These are phyloP conservation scores for Gnathonemus longibarbis DNA, from an alignment of 2,113 vertebrate species.

Conservation along the genomic window DNA sequence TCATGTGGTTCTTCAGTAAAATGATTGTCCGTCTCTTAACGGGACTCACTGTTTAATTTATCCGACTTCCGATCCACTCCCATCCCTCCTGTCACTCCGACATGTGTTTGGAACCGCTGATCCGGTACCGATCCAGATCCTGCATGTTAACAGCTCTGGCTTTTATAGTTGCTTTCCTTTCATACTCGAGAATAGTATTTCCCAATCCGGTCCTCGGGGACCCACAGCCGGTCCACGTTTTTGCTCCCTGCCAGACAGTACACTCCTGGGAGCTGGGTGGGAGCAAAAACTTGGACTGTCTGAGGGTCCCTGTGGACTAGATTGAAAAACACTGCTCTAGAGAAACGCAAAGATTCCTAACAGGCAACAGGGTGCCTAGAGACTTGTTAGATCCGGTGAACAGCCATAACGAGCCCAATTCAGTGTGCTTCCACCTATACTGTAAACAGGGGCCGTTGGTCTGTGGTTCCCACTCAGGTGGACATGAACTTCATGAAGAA, in stretches of 20 bases:
- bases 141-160: neutral
- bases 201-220: no score
- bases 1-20: neutral
- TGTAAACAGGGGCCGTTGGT: neutral
- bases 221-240: no score
- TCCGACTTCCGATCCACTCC: neutral
- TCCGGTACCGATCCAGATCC: neutral
- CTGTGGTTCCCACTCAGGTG: slow-evolving; percentile 60
- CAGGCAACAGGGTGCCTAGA: neutral
- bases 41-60: neutral
- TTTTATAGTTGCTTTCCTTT: neutral
- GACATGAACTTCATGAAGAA: slow-evolving; percentile 99
- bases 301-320: neutral
- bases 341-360: neutral
- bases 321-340: neutral
- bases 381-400: neutral
- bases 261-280: neutral
- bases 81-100: neutral
- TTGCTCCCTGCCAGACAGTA: no score
- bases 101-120: neutral
- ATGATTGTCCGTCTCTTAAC: neutral
- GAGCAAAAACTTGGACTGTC: neutral
- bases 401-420: neutral
- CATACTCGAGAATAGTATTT: neutral
- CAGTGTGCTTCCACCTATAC: neutral